Evolutionary conservation across 2,797 vertebrate species (phyloP).

Genomic region (Cuniculus paca): DNA sequence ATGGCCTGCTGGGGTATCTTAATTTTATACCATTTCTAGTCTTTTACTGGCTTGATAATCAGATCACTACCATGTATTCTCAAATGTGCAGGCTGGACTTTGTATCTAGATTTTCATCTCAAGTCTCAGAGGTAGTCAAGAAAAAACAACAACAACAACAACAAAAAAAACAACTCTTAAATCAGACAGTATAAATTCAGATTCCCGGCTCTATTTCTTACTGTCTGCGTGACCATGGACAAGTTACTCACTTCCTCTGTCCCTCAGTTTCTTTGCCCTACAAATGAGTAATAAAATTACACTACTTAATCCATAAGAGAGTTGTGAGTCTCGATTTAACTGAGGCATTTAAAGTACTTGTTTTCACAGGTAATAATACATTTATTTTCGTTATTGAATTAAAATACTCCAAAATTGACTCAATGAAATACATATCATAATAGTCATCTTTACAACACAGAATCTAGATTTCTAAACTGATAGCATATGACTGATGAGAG

Average conservation of each 20-base stretch:
- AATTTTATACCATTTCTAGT: background rate
- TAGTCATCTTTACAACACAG: background rate
- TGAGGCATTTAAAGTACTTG: background rate
- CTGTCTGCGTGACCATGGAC: background rate
- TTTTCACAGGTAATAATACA: background rate
- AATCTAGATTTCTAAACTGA: background rate
- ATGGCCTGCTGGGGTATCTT: accelerated
- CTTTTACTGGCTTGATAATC: background rate
- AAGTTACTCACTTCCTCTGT: background rate
- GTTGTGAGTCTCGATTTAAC: background rate
- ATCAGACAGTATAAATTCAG: background rate
- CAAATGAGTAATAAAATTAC: background rate
- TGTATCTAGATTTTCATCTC: background rate
- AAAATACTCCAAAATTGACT: background rate
- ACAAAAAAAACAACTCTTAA: background rate
- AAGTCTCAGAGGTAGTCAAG: background rate
- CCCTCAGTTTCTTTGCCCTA: background rate
- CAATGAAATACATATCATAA: background rate
- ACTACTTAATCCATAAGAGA: background rate
- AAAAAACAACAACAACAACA: background rate
- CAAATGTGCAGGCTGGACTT: background rate
- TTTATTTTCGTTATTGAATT: constrained; percentile 33
- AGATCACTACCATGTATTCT: background rate
- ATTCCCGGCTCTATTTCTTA: background rate
- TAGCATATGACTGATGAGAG: background rate